phyloP scores from a whole-genome alignment of 1,140 invertebrate species.

The Propsilocerus akamusi region DNA sequence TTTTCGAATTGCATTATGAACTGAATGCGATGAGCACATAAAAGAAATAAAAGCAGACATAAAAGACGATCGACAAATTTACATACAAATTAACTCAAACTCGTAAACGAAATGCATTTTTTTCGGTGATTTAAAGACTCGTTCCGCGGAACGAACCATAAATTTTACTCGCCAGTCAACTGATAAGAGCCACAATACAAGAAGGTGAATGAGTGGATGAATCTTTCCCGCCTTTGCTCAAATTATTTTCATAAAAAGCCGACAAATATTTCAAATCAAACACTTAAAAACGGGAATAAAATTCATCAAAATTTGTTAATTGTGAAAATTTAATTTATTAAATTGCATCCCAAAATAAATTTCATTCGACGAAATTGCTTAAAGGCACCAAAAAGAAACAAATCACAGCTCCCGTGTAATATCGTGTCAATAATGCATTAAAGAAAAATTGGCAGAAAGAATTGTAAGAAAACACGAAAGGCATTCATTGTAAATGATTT shows the following conservation, averaged over 20 bases:
- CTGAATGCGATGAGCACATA: too few relatives aligned
- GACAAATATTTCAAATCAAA: neutral
- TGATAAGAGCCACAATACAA: neutral
- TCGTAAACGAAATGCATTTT: neutral
- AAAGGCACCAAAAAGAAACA: neutral
- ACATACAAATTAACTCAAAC: slow-evolving; percentile 3
- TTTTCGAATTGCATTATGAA: too few relatives aligned
- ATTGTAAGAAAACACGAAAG: neutral
- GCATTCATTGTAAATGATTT: too few relatives aligned
- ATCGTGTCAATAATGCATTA: slow-evolving; percentile 1
- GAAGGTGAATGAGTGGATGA: neutral
- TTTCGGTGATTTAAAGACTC: neutral
- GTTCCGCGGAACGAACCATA: neutral
- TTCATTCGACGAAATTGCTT: neutral
- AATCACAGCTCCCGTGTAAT: too few relatives aligned
- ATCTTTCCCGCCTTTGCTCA: neutral
- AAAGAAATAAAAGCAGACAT: neutral
- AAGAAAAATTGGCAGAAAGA: neutral
- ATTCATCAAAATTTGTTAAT: too few relatives aligned
- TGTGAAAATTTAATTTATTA: too few relatives aligned
- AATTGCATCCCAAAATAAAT: neutral
- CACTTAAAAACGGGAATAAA: too few relatives aligned
- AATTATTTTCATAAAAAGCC: neutral
- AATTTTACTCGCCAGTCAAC: neutral
- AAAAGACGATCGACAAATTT: neutral